Evolutionary conservation across 2,888 invertebrate species (phyloP), one percentile per base, ranked within the genome.

Genomic region (Pachliopta kotzebuea): DNA sequence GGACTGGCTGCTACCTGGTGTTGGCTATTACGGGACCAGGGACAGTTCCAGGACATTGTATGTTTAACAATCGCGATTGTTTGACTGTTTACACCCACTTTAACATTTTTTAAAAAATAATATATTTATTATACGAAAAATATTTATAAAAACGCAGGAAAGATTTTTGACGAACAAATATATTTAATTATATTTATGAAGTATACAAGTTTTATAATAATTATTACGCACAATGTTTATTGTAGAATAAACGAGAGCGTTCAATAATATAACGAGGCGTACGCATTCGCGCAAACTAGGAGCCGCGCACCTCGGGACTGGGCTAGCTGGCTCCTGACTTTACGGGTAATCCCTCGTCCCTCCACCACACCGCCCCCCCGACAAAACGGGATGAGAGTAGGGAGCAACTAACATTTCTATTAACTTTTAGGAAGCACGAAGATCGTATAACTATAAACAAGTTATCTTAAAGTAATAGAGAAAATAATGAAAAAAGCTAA

Each of bases 31-130:
- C 84, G 84, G 67, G 90, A 89, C 90, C 91, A 91, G 74, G 89
- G 89, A 70, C 90, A 91, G 68, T 74, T 86, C 90, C 89, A 90
- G 73, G 90, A 87, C 90, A 90, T 90, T 56, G 65, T 74, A 62
- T n/a, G n/a, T n/a, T 58, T 67, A 67, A 66, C 65, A 61, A 65
- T 74, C 75, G 80, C 77, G 76, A 69, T 56, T 37, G 31, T 49
- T 50, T 56, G 61, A n/a, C 23, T 57, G 50, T 66, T 67, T 29
- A 24, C 45, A 50, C n/a, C 49, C 45, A 65, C 66, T 60, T 63
- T 37, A 45, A 53, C 49, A 56, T 4, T 49, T 8, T 49, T 49
- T 49, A 49, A 18, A 49, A n/a, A n/a, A 49, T 18, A 4, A 49
- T 49, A 4, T 37, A 37, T 14, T 31, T 37, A 37, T 37, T 37